Evolutionary conservation across 2,888 invertebrate species (phyloP).

Genomic region (Dynastes hyllus): DNA sequence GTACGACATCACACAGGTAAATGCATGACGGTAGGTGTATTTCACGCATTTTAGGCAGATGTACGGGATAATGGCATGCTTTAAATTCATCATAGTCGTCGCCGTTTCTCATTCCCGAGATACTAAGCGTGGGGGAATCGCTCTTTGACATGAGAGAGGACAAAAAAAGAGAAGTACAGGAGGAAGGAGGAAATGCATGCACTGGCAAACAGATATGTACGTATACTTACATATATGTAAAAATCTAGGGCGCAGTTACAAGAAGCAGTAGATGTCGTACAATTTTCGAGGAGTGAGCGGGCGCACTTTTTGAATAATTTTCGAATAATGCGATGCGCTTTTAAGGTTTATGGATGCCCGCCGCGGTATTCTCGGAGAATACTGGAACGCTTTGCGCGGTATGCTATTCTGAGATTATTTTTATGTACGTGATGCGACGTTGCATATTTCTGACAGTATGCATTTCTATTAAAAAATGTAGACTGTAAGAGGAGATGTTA

Average conservation of each 20-base stretch:
- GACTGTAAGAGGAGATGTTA: neutral
- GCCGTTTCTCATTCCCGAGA: conserved; percentile 14
- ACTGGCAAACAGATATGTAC: neutral
- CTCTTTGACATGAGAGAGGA: conserved; percentile 26
- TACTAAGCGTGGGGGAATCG: conserved; percentile 12
- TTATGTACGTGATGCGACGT: neutral
- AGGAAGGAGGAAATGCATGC: conserved; percentile 2
- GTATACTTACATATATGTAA: neutral
- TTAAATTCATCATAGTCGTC: conserved; percentile 31
- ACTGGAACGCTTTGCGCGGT: neutral
- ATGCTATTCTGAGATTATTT: conserved; percentile 16
- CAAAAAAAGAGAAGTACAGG: too few relatives aligned
- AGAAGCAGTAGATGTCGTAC: neutral
- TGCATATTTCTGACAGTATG: conserved; percentile 7
- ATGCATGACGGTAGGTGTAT: conserved; percentile 21
- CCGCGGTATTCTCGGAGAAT: conserved; percentile 6
- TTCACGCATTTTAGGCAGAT: conserved; percentile 39
- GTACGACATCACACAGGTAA: conserved; percentile 13
- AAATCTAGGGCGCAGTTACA: neutral
- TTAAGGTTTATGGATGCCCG: conserved; percentile 11
- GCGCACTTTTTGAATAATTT: conserved; percentile 37
- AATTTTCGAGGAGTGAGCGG: neutral
- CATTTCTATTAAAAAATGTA: conserved; percentile 13
- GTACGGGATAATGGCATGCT: conserved; percentile 37
- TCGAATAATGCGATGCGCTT: conserved; percentile 37